A percentile compares a stretch with the other conserved stretches of the same genome.
These are phyloP conservation scores for Eumerus sabulonum DNA, from an alignment of 2,888 invertebrate genomes.

Conservation along the genomic window DNA sequence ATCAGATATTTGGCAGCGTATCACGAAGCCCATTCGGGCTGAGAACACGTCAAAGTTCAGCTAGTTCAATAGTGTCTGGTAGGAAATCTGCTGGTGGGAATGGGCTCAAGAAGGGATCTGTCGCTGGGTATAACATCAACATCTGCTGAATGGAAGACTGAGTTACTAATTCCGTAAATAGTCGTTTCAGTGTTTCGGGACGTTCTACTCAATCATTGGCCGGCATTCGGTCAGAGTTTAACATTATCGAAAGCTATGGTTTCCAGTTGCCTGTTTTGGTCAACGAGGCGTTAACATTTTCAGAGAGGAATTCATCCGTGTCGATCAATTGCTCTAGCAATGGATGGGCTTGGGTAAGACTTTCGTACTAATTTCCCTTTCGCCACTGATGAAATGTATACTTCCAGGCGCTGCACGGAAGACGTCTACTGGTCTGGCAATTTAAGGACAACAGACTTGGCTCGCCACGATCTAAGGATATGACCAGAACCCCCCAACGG, in stretches of 20 bases:
- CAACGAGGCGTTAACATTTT: constrained; percentile 91
- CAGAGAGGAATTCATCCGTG: constrained; percentile 81
- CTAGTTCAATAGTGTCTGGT: constrained; percentile 70
- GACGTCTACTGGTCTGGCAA: constrained; percentile 92
- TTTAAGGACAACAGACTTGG: constrained; percentile 79
- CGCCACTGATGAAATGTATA: neutral
- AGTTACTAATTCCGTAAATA: constrained; percentile 65
- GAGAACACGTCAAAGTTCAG: constrained; percentile 71
- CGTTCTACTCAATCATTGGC: constrained; percentile 85
- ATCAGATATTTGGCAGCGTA: constrained; percentile 71
- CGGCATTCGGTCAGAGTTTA: constrained; percentile 86
- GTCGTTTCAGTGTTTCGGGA: constrained; percentile 81
- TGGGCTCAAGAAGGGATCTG: constrained; percentile 72
- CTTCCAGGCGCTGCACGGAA: constrained; percentile 89
- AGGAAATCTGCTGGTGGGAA: constrained; percentile 74
- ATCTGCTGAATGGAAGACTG: neutral
- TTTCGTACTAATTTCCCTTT: neutral
- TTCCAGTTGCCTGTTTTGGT: constrained; percentile 91
- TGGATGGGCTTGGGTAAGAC: constrained; percentile 82
- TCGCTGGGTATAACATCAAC: constrained; percentile 69
- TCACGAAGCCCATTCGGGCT: constrained; percentile 73
- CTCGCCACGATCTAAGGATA: constrained; percentile 71
- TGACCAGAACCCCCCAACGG: constrained; percentile 79
- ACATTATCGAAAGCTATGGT: constrained; percentile 89
- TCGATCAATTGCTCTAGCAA: constrained; percentile 80